Conservation (phyloP, 2,113 vertebrate genomes). For the Spermophilus dauricus region DNA sequence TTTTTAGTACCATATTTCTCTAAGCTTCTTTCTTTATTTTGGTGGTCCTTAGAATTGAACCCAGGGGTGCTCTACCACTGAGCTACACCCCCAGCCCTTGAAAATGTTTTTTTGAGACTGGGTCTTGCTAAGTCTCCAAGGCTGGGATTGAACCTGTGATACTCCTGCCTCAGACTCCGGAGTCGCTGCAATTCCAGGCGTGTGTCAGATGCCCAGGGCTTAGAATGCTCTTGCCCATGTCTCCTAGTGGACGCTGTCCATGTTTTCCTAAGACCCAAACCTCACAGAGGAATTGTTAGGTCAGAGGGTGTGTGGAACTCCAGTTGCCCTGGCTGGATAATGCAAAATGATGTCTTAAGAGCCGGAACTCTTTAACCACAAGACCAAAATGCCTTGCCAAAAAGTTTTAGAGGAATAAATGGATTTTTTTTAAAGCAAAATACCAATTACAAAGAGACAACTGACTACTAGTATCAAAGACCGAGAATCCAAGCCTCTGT, state of each 20-base stretch:
- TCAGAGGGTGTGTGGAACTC: neutral
- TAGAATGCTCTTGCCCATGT: accelerated
- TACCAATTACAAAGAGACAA: neutral
- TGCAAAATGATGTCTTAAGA: neutral
- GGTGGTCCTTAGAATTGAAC: neutral
- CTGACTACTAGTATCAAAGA: neutral
- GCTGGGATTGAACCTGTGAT: neutral
- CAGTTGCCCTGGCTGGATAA: accelerated
- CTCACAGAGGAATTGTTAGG: no score
- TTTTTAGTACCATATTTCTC: neutral
- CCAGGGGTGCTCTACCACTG: neutral
- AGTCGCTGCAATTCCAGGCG: neutral
- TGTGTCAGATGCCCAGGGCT: neutral
- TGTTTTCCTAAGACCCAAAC: neutral
- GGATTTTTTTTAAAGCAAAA: neutral
- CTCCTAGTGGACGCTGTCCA: accelerated
- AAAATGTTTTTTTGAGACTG: neutral
- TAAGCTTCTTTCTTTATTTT: no score
- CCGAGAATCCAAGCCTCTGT: neutral
- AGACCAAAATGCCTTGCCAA: neutral
- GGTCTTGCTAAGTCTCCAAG: neutral
- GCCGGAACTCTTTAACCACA: neutral
- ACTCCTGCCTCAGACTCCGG: neutral
- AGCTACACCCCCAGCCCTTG: no score
- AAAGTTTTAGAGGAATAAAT: neutral